A percentile compares a stretch with the other conserved stretches of the same genome.
phyloP scores from a whole-genome alignment of 1,140 invertebrate species.

The Druon quercuslanigerum region DNA sequence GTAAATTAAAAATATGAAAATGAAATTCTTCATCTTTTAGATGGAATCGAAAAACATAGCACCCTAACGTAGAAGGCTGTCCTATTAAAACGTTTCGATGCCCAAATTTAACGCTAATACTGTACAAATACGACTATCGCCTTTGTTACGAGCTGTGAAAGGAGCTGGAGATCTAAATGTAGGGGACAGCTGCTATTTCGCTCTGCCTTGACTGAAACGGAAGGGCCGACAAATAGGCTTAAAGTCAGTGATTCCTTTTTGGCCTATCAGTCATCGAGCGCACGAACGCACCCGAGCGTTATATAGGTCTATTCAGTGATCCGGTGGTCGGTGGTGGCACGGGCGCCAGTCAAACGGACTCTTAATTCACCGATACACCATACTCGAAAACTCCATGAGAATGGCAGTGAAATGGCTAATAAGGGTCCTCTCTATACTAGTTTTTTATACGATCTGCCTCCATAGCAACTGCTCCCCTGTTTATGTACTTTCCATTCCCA shows the following conservation, averaged over 20 bases:
- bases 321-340: conserved; percentile 38
- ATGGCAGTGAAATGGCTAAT: too few relatives aligned
- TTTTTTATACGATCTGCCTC: too few relatives aligned
- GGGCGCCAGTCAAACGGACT: conserved; percentile 40
- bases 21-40: too few relatives aligned
- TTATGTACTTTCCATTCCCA: too few relatives aligned
- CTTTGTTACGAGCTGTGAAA: conserved; percentile 59
- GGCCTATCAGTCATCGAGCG: conserved; percentile 51
- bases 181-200: conserved; percentile 54
- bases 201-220: conserved; percentile 13
- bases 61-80: too few relatives aligned
- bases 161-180: conserved; percentile 35
- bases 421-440: too few relatives aligned
- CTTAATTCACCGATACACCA: conserved; percentile 1
- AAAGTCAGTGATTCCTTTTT: conserved; percentile 41
- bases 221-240: conserved; percentile 42
- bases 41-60: too few relatives aligned
- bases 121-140: conserved; percentile 69
- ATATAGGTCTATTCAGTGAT: conserved; percentile 53
- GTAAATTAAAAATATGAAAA: too few relatives aligned
- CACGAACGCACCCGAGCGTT: conserved; percentile 51
- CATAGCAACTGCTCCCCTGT: too few relatives aligned
- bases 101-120: conserved; percentile 73
- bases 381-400: neutral
- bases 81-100: conserved; percentile 62